Evolutionary conservation across 1,140 invertebrate species (phyloP), one percentile per base, ranked within the genome.

Genomic region (Trachymyrmex cornetzi): DNA sequence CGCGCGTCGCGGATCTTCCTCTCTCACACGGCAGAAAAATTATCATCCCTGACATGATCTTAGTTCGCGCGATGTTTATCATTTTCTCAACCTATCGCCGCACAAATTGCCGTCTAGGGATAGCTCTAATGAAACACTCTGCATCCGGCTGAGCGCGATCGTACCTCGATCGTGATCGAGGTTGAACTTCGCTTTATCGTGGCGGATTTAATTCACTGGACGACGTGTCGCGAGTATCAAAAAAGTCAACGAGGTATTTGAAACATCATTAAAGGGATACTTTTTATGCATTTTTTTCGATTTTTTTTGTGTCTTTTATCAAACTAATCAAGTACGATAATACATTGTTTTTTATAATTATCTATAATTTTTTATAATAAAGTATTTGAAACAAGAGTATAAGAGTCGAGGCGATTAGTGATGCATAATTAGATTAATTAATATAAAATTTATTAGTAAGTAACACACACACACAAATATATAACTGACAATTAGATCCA

Each of bases 11-110:
- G 24, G 80, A 74, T 84, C 59, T 84, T 61, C 55, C 57, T 75
- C 67, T 66, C 77, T 19, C 66, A 9, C 64, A 55, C 55, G 69
- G 69, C 38, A 61, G 14, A 84, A 84, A 84, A 84, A 84, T 75
- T 4, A n/a, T 34, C 55, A 61, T 71, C 55, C 16, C 38, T 69
- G 80, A 50, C 67, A 44, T 84, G 55, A 84, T 84, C 69, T 74
- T 22, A 22, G 80, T 74, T 84, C 55, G 80, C 80, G 80, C 80
- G 80, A 84, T 84, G 67, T 84, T 84, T 84, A 84, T 84, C 80
- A 84, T 84, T 84, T 84, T 84, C 69, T 84, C 80, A 61, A 72
- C 55, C 69, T 84, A 84, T 84, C 80, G 69, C 80, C 80, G 80
- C 69, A 34, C 55, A 84, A 84, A 84, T 84, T 84, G 55, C 55